These are phyloP conservation scores for Argya squamiceps DNA, from an alignment of 2,797 vertebrate genomes.

Conservation along the genomic window DNA sequence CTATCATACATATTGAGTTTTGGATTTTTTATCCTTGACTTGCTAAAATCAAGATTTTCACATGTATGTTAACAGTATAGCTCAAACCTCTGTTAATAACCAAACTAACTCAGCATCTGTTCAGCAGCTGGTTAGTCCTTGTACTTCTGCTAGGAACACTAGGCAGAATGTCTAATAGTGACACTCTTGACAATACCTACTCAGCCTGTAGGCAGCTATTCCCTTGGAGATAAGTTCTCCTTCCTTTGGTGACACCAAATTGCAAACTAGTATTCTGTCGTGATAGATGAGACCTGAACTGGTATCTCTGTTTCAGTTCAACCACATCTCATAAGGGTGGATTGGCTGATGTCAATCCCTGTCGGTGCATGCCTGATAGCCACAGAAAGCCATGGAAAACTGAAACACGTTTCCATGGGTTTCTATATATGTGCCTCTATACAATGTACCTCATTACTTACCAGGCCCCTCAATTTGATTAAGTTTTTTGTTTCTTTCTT, in stretches of 20 bases:
- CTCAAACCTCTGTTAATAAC: background rate
- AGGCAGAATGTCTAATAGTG: background rate
- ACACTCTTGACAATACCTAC: background rate
- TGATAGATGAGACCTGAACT: background rate
- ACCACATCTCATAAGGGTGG: background rate
- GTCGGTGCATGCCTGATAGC: background rate
- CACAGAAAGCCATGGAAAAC: background rate
- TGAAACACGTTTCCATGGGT: accelerated
- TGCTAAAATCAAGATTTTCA: background rate
- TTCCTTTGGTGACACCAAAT: background rate
- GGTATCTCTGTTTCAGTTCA: background rate
- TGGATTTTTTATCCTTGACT: background rate
- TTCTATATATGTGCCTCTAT: accelerated
- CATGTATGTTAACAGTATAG: background rate
- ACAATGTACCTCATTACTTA: background rate
- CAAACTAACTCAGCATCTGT: background rate
- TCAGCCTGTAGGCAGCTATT: background rate
- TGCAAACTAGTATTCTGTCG: background rate
- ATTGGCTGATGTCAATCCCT: background rate
- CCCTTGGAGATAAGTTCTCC: background rate
- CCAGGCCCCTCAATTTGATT: background rate
- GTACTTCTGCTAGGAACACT: background rate
- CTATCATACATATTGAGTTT: accelerated
- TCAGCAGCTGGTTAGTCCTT: background rate
- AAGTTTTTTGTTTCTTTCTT: background rate